Base-by-base conservation (phyloP, 2,797 vertebrate species). In the Halcyon chelicuti region DNA sequence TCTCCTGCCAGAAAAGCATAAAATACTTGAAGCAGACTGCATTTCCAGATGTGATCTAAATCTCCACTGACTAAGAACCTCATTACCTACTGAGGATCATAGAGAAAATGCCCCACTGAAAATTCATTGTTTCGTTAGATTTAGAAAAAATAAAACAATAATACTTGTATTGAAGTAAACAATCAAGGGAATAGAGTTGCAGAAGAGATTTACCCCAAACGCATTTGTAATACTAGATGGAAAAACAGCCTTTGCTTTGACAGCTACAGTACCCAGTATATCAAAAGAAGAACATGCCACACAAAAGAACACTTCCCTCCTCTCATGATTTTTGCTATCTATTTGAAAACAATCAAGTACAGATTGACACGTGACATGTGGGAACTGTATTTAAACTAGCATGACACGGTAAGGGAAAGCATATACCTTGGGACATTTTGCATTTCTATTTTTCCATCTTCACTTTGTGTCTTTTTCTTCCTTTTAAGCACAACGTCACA, bases 321-420 rank as follows among this genome's bases (percentile, higher is more conserved):
- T 91, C 57, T 94, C 77, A 70, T 91, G 85, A 88, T 94, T 96
- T 96, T 91, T 93, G 79, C 93, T 73, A 91, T 88, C 73, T 94
- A 94, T 95, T 94, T 94, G 93, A 95, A 94, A 96, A 96, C 85
- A 94, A 88, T 90, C 89, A 94, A 91, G 66, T 90, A 86, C 55
- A 88, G 85, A 35, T 78, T 90, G 96, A 94, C 94, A 93, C 73
- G 89, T 88, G 95, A 95, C 49, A 21, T 93, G 73, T 74, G 51
- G 87, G 76, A 95, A 93, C 87, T 78, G 87, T 96, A 96, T 93
- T 94, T 95, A 96, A 94, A 94, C 87, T 86, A 95, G 76, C 33
- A 73, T 57, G 93, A 94, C 89, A 86, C 29, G n/a, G 91, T 67
- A 94, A 68, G 93, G 91, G 87, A 85, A 90, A 84, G 79, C 63